Base-by-base conservation (phyloP, 2,797 vertebrate genomes). In the Spondyliosoma cantharus region DNA sequence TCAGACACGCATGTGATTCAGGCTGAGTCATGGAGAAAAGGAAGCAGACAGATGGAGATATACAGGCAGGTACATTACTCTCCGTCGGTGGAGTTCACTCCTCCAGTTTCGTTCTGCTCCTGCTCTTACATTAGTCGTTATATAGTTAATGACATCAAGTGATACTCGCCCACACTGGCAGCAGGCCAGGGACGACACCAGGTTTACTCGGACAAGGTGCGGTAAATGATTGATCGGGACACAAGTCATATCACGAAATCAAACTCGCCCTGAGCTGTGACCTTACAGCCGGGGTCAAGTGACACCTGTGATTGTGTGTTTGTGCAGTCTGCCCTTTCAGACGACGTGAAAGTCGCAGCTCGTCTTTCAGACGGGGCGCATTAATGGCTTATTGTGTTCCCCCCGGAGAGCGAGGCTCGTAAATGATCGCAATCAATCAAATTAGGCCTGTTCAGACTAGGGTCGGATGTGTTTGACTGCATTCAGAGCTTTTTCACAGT, bases 151-250 rank as follows among this genome's bases (percentile, higher is more conserved):
- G 82, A 29, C 54, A 52, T 60, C 8, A 5, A 71, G 75, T 11
- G 78, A 82, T 79, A 71, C 71, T 59, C 27, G 0, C 20, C 66
- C 9, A 11, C 43, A 0, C 63, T 72, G 78, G 75, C 54, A 27
- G 59, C 1, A 3, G n/a, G 20, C 60, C 57, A 14, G 19, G 42
- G 29, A 42, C 14, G 6, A 81, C 73, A 29, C 76, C 62, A 72
- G 63, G 22, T 79, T 75, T 71, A 81, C 78, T 80, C 68, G 54
- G 66, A 82, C 73, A 64, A 66, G 73, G 43, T 17, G 59, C 27
- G 2, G 65, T 87, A 49, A 86, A 89, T 86, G 88, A 89, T 85
- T 84, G 83, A 90, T 87, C 11, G 16, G 27, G 74, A 82, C 69
- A 66, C 62, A 3, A 53, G 79, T 75, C 78, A 16, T 58, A 71